Base-by-base conservation (phyloP, 2,888 invertebrate species). In the Acrobeloides nanus region DNA sequence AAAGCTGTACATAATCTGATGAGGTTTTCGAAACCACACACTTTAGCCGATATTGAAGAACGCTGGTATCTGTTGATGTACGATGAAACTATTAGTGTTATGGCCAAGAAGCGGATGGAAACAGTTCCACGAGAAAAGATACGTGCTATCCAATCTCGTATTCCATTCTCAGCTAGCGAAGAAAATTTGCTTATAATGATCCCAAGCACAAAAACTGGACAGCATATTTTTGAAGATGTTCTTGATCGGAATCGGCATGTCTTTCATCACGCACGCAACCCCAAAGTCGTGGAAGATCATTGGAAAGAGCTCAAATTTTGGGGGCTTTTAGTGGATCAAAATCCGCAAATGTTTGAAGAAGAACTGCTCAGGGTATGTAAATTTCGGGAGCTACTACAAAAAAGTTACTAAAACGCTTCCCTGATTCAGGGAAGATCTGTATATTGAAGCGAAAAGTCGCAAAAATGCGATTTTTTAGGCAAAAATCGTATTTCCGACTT, bases 61-160 rank as follows among this genome's bases (percentile, higher is more conserved):
- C 82, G 95, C 40, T 97, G 95, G 95, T 90, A 89, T 75, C 86
- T 89, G 0, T 76, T 97, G 46, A 79, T 97, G 20, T 95, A 93
- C 75, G 90, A 95, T 76, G 86, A 87, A n/a, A 83, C 87, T 37
- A 84, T 95, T 38, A 90, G 90, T 7, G 61, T 60, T 51, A 59
- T 46, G 40, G 69, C 67, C 1, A 53, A 51, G 26, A 51, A 55
- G 34, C 42, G 68, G 26, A 61, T 68, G 33, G 44, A 42, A 3
- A 46, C 47, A 12, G 29, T 68, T 25, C 38, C 49, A 4, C 38
- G 25, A 21, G 89, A 92, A 73, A 79, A 88, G 51, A 84, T 89
- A 20, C 84, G 85, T 7, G 82, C 84, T 37, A 84, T 92, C 1
- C 87, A 92, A 74, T 84, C 87, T 50, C 84, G 85, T 73, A 88